Conservation (phyloP, 2,888 invertebrate genomes). For the Chrysodeixis includens region DNA sequence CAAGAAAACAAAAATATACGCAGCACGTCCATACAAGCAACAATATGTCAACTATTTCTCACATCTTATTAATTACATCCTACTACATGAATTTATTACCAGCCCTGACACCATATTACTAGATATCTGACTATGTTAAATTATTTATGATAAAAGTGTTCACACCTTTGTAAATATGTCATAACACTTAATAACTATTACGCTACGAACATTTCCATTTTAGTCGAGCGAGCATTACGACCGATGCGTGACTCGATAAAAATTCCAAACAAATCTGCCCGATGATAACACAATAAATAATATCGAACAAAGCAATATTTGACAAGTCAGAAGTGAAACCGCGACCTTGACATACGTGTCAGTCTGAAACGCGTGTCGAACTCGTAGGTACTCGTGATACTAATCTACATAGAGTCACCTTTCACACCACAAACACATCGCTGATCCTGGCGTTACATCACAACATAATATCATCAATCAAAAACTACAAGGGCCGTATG, state of each 20-base stretch:
- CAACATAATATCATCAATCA: slow-evolving; percentile 80
- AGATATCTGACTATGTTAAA: slow-evolving; percentile 40
- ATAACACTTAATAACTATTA: slow-evolving; percentile 47
- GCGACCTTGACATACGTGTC: slow-evolving; percentile 80
- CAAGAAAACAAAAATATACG: slow-evolving; percentile 63
- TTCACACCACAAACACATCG: slow-evolving; percentile 76
- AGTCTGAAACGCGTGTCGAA: slow-evolving; percentile 77
- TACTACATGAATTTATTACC: slow-evolving; percentile 66
- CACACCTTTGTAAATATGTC: slow-evolving; percentile 68
- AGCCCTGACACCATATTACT: slow-evolving; percentile 46
- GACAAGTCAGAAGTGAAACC: slow-evolving; percentile 76
- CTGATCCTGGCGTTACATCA: slow-evolving; percentile 76
- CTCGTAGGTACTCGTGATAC: slow-evolving; percentile 72
- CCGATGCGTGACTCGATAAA: slow-evolving; percentile 70
- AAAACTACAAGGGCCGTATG: slow-evolving; percentile 78
- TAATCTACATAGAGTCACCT: slow-evolving; percentile 87
- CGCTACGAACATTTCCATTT: slow-evolving; percentile 59
- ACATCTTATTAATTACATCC: slow-evolving; percentile 78
- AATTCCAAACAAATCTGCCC: slow-evolving; percentile 70
- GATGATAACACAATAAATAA: slow-evolving; percentile 58
- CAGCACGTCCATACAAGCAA: slow-evolving; percentile 61
- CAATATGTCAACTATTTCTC: slow-evolving; percentile 84
- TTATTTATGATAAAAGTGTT: slow-evolving; percentile 63
- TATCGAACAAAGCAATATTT: slow-evolving; percentile 73
- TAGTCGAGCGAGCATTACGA: slow-evolving; percentile 46